These are phyloP conservation scores for Heterotis niloticus DNA, from an alignment of 2,113 vertebrate species.

Conservation along the genomic window DNA sequence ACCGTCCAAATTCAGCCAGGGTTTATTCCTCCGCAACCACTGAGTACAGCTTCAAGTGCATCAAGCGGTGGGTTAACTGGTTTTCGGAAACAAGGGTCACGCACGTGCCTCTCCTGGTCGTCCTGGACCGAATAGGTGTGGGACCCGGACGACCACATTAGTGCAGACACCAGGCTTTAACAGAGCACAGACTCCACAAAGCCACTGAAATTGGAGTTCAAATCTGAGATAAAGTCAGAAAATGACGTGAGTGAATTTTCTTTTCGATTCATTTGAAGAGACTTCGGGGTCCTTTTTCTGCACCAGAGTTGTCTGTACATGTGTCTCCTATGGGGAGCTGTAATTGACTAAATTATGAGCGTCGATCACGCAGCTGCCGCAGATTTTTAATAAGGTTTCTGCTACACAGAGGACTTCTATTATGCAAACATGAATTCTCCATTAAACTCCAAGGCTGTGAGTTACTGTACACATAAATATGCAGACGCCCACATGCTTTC, in stretches of 20 bases:
- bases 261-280: too few relatives aligned
- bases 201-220: too few relatives aligned
- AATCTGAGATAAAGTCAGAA: too few relatives aligned
- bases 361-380: not conserved
- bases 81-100: not conserved
- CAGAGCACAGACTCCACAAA: not conserved
- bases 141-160: too few relatives aligned
- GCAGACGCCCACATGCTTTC: not conserved
- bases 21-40: too few relatives aligned
- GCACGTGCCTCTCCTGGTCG: too few relatives aligned
- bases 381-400: not conserved
- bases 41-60: too few relatives aligned
- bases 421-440: not conserved
- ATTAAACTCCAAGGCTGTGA: not conserved
- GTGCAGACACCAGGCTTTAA: not conserved
- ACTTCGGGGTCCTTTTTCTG: too few relatives aligned
- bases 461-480: not conserved
- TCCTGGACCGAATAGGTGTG: too few relatives aligned
- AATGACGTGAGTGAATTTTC: too few relatives aligned
- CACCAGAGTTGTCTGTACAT: not conserved
- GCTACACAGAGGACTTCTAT: not conserved
- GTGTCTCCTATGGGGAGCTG: not conserved
- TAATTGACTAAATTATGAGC: not conserved
- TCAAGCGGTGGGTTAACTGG: not conserved
- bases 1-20: too few relatives aligned